Evolutionary conservation across 1,140 invertebrate species (phyloP).

Genomic region (Meteorus sp.): DNA sequence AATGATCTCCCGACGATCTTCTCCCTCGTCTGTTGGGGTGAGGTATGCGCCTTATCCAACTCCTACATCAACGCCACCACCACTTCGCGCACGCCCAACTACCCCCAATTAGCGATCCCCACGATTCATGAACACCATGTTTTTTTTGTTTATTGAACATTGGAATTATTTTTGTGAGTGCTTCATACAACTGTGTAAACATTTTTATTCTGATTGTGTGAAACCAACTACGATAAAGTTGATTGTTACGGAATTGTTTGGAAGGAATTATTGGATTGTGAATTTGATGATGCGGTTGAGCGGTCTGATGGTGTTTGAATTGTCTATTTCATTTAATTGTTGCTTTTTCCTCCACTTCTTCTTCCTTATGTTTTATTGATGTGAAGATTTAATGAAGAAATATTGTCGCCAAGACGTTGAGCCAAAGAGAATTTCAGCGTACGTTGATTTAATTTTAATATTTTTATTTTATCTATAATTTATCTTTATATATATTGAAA

Average conservation of each 20-base stretch:
- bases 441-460: background rate
- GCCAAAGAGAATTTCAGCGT: background rate
- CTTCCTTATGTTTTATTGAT: too few relatives aligned
- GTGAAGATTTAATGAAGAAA: too few relatives aligned
- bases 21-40: constrained; percentile 43
- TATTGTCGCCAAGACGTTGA: background rate
- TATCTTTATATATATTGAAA: too few relatives aligned
- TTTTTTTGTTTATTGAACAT: background rate
- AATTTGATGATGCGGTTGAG: too few relatives aligned
- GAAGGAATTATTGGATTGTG: too few relatives aligned
- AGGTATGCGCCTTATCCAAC: constrained; percentile 54
- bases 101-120: constrained; percentile 50
- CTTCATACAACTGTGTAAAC: too few relatives aligned
- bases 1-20: constrained; percentile 52
- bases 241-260: too few relatives aligned
- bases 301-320: too few relatives aligned
- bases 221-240: too few relatives aligned
- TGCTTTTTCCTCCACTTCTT: too few relatives aligned
- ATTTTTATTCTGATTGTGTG: too few relatives aligned
- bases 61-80: constrained; percentile 44
- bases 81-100: constrained; percentile 41
- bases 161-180: background rate
- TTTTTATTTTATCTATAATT: constrained; percentile 3
- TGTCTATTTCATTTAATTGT: too few relatives aligned
- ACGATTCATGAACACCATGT: background rate